Percentiles rank a stretch among this genome's conserved stretches.
Conservation (phyloP, 2,888 invertebrate genomes). For the Gymnocheta viridis region DNA sequence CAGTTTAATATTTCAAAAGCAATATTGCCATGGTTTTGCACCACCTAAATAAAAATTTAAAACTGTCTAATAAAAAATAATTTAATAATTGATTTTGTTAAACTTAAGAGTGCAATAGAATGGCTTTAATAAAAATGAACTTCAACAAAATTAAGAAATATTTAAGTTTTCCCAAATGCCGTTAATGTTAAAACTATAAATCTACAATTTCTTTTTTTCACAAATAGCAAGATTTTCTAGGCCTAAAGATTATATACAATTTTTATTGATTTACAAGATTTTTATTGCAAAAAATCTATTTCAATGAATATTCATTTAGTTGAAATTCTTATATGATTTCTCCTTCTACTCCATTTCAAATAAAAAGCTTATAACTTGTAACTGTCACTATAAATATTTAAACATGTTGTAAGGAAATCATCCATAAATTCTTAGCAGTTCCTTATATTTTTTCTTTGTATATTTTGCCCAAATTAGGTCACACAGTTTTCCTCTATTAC, state of each 20-base stretch:
- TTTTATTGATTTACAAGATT: not conserved
- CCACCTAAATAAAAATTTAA: too few relatives aligned
- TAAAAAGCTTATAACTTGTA: conserved; percentile 53
- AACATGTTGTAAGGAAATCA: conserved; percentile 52
- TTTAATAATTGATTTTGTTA: too few relatives aligned
- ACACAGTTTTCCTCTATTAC: conserved; percentile 23
- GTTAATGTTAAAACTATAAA: not conserved
- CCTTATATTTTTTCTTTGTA: conserved; percentile 2
- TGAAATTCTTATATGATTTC: conserved; percentile 11
- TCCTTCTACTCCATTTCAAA: conserved; percentile 21
- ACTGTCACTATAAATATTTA: conserved; percentile 43
- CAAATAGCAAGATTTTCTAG: not conserved
- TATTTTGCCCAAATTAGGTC: conserved; percentile 53
- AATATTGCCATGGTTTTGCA: too few relatives aligned
- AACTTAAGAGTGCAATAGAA: too few relatives aligned
- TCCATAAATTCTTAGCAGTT: conserved; percentile 51
- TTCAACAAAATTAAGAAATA: too few relatives aligned
- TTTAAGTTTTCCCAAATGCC: too few relatives aligned
- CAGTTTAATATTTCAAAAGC: too few relatives aligned
- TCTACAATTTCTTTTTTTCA: not conserved
- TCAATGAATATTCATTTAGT: conserved; percentile 52
- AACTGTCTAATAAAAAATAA: too few relatives aligned
- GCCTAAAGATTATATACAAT: not conserved
- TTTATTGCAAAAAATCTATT: conserved; percentile 34
- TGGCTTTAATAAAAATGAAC: too few relatives aligned